Conservation (phyloP, 2,797 vertebrate genomes). For the Nannoperca australis region DNA sequence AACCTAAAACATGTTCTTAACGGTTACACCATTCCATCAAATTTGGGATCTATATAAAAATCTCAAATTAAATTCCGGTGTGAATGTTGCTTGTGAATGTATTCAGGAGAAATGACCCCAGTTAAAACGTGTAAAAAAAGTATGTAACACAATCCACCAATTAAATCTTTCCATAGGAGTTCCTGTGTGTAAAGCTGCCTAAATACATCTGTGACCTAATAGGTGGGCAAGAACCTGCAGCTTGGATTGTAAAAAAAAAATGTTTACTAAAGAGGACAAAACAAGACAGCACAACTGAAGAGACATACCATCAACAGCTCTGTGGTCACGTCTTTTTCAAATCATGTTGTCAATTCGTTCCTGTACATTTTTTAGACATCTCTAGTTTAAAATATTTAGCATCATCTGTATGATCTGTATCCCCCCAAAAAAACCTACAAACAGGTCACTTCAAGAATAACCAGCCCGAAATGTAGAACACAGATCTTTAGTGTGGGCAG, state of each 20-base stretch:
- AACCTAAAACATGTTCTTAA: background rate
- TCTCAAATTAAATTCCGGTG: background rate
- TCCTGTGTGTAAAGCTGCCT: background rate
- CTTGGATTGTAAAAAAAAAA: background rate
- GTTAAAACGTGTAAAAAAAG: background rate
- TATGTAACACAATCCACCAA: constrained; percentile 6
- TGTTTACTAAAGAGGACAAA: background rate
- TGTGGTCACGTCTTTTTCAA: background rate
- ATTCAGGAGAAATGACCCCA: background rate
- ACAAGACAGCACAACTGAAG: background rate
- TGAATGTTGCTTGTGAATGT: background rate
- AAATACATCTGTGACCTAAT: background rate
- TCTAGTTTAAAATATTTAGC: background rate
- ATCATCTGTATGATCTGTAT: background rate
- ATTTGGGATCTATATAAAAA: background rate
- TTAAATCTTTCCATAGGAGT: background rate
- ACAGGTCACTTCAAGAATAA: background rate
- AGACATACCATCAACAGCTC: background rate
- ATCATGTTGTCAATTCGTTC: background rate
- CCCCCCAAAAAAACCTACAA: background rate
- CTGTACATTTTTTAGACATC: background rate
- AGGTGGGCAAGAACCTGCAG: background rate
- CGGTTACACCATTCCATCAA: background rate
- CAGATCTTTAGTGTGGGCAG: constrained; percentile 18
- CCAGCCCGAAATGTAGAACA: background rate